Evolutionary conservation across 2,797 vertebrate genomes (phyloP).

Genomic region (Toxotes lorentzi): DNA sequence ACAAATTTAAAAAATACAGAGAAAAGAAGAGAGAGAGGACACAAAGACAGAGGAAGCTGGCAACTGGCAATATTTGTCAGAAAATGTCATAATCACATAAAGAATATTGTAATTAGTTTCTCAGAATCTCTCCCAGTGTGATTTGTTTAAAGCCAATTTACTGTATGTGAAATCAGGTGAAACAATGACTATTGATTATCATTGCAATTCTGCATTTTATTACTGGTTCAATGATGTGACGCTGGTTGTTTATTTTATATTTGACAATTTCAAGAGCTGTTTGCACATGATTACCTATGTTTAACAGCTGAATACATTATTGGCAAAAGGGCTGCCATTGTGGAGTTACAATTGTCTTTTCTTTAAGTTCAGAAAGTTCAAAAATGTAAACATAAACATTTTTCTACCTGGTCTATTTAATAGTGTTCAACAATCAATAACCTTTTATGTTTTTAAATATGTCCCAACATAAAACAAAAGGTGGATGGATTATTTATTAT

Average conservation of each 20-base stretch:
- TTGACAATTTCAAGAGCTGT: constrained; percentile 37
- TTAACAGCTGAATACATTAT: constrained; percentile 19
- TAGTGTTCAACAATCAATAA: background rate
- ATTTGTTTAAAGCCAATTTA: constrained; percentile 56
- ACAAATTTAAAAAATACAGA: constrained; percentile 25
- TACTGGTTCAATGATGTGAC: constrained; percentile 26
- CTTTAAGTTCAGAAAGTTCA: background rate
- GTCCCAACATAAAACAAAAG: background rate
- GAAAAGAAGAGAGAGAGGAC: background rate
- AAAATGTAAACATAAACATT: background rate
- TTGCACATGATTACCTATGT: constrained; percentile 42
- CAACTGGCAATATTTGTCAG: constrained; percentile 59
- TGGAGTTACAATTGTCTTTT: background rate
- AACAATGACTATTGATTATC: constrained; percentile 64
- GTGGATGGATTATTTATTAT: constrained; percentile 5
- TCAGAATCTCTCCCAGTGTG: constrained; percentile 29
- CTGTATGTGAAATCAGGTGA: constrained; percentile 58
- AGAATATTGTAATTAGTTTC: constrained; percentile 66
- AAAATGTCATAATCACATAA: constrained; percentile 67
- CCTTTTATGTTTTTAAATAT: background rate
- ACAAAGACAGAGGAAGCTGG: constrained; percentile 1
- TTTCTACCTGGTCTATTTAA: background rate
- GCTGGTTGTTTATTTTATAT: constrained; percentile 23
- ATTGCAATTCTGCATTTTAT: constrained; percentile 42
- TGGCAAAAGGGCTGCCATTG: background rate